Evolutionary conservation across 2,888 invertebrate species (phyloP).

Genomic region (Graphium colonna): DNA sequence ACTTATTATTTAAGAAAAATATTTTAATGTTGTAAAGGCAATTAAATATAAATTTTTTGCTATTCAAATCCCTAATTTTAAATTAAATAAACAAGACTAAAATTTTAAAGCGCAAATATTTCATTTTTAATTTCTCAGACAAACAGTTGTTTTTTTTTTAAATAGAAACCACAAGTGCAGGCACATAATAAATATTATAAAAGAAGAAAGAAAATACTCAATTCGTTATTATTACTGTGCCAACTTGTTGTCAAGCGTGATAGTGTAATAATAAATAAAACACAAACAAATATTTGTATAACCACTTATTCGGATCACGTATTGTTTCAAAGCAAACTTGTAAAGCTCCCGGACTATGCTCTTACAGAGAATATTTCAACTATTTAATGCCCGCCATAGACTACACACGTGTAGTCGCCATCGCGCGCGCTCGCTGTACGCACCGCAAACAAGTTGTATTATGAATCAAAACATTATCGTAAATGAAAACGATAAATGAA

Average conservation of each 20-base stretch:
- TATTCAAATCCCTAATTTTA: too few relatives aligned
- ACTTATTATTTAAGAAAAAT: too few relatives aligned
- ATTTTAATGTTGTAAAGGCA: too few relatives aligned
- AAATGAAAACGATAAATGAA: neutral
- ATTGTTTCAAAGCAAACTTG: neutral
- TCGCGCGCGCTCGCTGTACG: constrained; percentile 14
- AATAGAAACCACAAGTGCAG: too few relatives aligned
- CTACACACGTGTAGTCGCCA: constrained; percentile 18
- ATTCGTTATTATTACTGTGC: neutral
- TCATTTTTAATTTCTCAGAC: too few relatives aligned
- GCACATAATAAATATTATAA: too few relatives aligned
- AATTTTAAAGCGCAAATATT: too few relatives aligned
- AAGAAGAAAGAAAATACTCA: too few relatives aligned
- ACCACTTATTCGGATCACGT: constrained; percentile 4
- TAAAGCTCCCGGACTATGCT: constrained; percentile 9
- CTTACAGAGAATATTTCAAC: constrained; percentile 11
- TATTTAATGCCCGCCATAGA: constrained; percentile 20
- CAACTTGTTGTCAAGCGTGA: neutral
- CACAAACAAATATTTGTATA: constrained; percentile 2
- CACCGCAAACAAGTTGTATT: constrained; percentile 6
- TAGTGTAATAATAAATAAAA: neutral
- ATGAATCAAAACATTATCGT: constrained; percentile 6
- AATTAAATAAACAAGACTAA: too few relatives aligned
- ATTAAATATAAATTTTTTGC: too few relatives aligned
- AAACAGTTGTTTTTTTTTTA: too few relatives aligned